These are phyloP conservation scores for Campoletis sonorensis DNA, from an alignment of 1,140 invertebrate species.

Conservation along the genomic window DNA sequence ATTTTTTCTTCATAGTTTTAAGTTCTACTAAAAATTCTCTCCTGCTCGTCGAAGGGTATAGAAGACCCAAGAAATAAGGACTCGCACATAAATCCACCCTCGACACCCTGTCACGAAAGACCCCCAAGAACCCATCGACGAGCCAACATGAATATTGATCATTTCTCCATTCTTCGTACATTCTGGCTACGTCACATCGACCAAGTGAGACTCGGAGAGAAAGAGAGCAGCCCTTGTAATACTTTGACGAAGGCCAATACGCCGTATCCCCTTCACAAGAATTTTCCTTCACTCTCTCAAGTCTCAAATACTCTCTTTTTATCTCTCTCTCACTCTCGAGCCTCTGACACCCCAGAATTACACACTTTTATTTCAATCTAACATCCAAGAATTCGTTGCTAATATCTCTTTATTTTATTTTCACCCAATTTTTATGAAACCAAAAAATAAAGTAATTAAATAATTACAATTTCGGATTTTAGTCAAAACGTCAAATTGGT, in stretches of 20 bases:
- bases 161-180: constrained; percentile 64
- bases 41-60: neutral
- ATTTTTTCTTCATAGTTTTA: no score
- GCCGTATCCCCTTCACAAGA: constrained; percentile 38
- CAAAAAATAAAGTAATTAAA: no score
- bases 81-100: constrained; percentile 73
- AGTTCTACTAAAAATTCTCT: neutral
- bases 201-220: neutral
- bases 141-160: constrained; percentile 76
- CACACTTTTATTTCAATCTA: neutral
- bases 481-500: no score
- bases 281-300: constrained; percentile 7
- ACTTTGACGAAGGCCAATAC: constrained; percentile 13
- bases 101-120: constrained; percentile 53
- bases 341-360: neutral
- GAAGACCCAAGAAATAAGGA: constrained; percentile 68
- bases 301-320: neutral
- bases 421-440: no score
- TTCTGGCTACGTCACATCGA: constrained; percentile 43
- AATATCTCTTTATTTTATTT: no score
- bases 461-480: no score
- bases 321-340: neutral
- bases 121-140: constrained; percentile 56
- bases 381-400: neutral
- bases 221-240: constrained; percentile 30